Conservation (phyloP, 2,888 invertebrate species). For the Merodon equestris region DNA sequence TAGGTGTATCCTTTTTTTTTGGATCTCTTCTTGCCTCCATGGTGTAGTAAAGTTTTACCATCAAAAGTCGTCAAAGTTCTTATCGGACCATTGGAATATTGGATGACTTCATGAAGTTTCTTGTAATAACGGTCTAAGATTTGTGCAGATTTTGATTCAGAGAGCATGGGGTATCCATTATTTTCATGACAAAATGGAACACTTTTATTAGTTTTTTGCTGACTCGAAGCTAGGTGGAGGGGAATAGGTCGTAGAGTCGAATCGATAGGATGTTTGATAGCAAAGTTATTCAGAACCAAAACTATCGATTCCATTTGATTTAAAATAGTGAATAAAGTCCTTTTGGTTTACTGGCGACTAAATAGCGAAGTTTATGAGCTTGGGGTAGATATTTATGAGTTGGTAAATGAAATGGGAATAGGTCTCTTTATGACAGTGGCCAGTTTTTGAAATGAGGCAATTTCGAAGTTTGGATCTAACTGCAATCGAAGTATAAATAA, state of each 20-base stretch:
- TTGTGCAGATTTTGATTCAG: slow-evolving; percentile 38
- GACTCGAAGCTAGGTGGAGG: slow-evolving; percentile 10
- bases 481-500: not conserved
- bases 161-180: slow-evolving; percentile 19
- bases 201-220: slow-evolving; percentile 40
- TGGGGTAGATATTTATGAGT: too few species aligned
- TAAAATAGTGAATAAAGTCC: too few species aligned
- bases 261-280: too few species aligned
- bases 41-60: slow-evolving; percentile 45
- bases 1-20: slow-evolving; percentile 21
- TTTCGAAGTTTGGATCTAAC: not conserved
- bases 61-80: slow-evolving; percentile 61
- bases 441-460: too few species aligned
- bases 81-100: slow-evolving; percentile 58
- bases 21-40: not conserved
- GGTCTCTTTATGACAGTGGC: too few species aligned
- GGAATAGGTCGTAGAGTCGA: not conserved
- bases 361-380: too few species aligned
- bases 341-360: too few species aligned
- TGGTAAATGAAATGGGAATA: too few species aligned
- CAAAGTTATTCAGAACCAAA: too few species aligned
- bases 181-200: slow-evolving; percentile 40
- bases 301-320: too few species aligned
- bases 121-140: slow-evolving; percentile 51
- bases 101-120: slow-evolving; percentile 56